Evolutionary conservation across 2,888 invertebrate species (phyloP).

Genomic region (Epinotia demarniana): DNA sequence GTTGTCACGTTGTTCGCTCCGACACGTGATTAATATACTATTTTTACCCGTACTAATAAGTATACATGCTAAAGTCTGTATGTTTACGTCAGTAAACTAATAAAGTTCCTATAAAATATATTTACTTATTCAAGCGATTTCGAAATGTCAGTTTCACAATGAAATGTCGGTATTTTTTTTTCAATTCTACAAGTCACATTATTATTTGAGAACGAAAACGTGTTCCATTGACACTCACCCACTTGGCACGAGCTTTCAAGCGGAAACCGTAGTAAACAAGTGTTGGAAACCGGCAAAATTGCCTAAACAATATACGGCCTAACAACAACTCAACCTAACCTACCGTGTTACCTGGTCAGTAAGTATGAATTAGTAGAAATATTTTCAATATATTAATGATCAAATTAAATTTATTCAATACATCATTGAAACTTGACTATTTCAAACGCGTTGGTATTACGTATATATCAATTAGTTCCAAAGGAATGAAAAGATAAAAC

Average conservation of each 20-base stretch:
- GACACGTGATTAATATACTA: too few species aligned
- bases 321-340: not conserved
- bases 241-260: constrained; percentile 68
- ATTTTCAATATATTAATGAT: not conserved
- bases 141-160: constrained; percentile 26
- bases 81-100: not conserved
- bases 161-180: constrained; percentile 16
- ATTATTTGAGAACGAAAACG: constrained; percentile 46
- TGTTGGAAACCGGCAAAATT: constrained; percentile 41
- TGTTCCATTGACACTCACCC: constrained; percentile 77
- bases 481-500: not conserved
- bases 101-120: not conserved
- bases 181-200: constrained; percentile 31
- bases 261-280: constrained; percentile 41
- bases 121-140: constrained; percentile 25
- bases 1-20: too few species aligned
- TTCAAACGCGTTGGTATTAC: not conserved
- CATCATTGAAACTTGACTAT: not conserved
- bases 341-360: too few species aligned
- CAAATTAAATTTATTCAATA: not conserved
- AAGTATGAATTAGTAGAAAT: too few species aligned
- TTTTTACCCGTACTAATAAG: too few species aligned
- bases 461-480: not conserved
- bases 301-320: constrained; percentile 18
- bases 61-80: too few species aligned